phyloP scores from a whole-genome alignment of 2,113 vertebrate genomes.

The Lepus americanus region DNA sequence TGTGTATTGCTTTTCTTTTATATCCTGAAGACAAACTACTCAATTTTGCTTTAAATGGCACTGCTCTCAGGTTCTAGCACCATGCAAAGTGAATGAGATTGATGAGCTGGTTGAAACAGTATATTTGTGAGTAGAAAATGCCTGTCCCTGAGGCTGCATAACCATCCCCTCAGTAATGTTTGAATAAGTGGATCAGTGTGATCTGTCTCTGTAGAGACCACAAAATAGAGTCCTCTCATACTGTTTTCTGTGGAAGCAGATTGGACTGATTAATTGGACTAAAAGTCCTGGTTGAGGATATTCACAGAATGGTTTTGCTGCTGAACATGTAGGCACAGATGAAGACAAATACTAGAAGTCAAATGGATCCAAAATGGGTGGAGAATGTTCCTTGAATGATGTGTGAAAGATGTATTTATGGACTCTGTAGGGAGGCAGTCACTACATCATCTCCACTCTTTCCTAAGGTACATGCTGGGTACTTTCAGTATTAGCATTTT shows the following conservation, averaged over 20 bases:
- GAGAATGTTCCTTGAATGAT: background rate
- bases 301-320: slow-evolving; percentile 16
- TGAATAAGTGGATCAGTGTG: slow-evolving; percentile 26
- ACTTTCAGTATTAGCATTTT: slow-evolving; percentile 6
- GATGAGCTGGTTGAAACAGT: slow-evolving; percentile 58
- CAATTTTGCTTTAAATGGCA: slow-evolving; percentile 56
- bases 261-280: slow-evolving; percentile 40
- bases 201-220: background rate
- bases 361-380: background rate
- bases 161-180: background rate
- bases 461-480: background rate
- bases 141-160: slow-evolving; percentile 42
- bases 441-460: background rate
- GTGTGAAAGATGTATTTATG: background rate
- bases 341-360: slow-evolving; percentile 47
- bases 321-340: slow-evolving; percentile 28
- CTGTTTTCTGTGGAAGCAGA: background rate
- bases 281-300: slow-evolving; percentile 52
- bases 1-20: background rate
- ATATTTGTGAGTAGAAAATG: slow-evolving; percentile 66
- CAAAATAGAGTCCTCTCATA: background rate
- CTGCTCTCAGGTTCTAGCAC: slow-evolving; percentile 22
- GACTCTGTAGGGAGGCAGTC: background rate
- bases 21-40: slow-evolving; percentile 71
- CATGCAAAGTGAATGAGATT: slow-evolving; percentile 63